These are phyloP conservation scores for Hypanus sabinus DNA, from an alignment of 2,113 vertebrate genomes.

Conservation along the genomic window DNA sequence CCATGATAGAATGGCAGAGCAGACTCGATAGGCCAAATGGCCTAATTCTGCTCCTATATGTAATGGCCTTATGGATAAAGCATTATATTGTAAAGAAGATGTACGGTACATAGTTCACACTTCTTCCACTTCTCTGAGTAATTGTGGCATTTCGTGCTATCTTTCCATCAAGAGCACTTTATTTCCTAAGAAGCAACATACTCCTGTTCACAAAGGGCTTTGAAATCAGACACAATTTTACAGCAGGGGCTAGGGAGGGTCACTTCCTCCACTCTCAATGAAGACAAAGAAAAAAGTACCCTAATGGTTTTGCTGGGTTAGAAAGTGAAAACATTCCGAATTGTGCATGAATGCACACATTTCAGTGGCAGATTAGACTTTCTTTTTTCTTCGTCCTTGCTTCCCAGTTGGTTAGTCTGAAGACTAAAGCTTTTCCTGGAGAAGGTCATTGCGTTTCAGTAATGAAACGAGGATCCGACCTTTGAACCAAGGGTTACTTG, in stretches of 20 bases:
- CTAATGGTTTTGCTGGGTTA: not conserved
- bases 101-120: not conserved
- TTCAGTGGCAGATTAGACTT: not conserved
- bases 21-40: too few species aligned
- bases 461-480: conserved; percentile 27
- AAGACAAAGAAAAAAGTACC: not conserved
- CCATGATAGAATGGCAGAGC: too few species aligned
- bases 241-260: not conserved
- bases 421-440: not conserved
- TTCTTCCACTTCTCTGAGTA: not conserved
- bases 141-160: not conserved
- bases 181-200: not conserved
- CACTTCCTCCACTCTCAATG: conserved; percentile 11
- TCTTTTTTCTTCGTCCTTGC: not conserved
- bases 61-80: not conserved
- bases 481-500: conserved; percentile 21
- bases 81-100: not conserved
- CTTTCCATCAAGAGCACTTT: not conserved
- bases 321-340: not conserved
- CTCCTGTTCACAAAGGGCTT: not conserved
- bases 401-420: not conserved
- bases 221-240: not conserved
- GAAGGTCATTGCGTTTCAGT: not conserved
- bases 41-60: too few species aligned
- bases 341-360: not conserved